These are phyloP conservation scores for Girardia tigrina DNA, from an alignment of 2,888 invertebrate species.

Conservation along the genomic window DNA sequence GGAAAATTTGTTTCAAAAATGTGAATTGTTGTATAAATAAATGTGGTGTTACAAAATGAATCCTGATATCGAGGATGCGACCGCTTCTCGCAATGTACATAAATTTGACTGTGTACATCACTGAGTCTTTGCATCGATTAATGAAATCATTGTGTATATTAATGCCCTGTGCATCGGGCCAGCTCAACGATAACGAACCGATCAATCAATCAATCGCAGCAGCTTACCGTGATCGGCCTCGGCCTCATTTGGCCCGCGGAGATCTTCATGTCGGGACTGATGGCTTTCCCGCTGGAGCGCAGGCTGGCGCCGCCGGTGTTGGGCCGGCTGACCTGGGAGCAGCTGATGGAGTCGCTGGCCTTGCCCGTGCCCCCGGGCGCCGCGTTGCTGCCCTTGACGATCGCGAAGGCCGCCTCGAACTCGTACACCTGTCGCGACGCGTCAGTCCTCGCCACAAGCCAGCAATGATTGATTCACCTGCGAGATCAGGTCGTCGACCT, in stretches of 20 bases:
- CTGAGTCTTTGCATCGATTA: too few species aligned
- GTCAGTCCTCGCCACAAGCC: neutral
- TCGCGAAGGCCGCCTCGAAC: conserved; percentile 23
- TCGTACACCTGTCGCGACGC: neutral
- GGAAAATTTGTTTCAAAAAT: too few species aligned
- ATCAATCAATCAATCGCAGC: neutral
- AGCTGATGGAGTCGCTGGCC: neutral
- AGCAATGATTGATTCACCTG: conserved; percentile 34
- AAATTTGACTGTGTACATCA: too few species aligned
- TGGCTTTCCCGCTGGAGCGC: neutral
- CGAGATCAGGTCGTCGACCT: conserved; percentile 47
- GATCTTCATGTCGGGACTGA: conserved; percentile 8
- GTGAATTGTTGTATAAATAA: too few species aligned
- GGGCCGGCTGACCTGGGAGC: neutral
- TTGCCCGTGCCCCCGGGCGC: neutral
- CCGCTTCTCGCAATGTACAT: too few species aligned
- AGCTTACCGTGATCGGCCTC: conserved; percentile 8
- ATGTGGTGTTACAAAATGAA: too few species aligned
- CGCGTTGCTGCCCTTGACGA: neutral
- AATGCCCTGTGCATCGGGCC: too few species aligned
- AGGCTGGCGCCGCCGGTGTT: neutral
- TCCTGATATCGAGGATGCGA: too few species aligned
- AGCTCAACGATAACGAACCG: neutral
- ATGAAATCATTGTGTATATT: too few species aligned
- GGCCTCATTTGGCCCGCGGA: neutral